phyloP scores from a whole-genome alignment of 2,888 invertebrate genomes.

The Athrips mouffetella region DNA sequence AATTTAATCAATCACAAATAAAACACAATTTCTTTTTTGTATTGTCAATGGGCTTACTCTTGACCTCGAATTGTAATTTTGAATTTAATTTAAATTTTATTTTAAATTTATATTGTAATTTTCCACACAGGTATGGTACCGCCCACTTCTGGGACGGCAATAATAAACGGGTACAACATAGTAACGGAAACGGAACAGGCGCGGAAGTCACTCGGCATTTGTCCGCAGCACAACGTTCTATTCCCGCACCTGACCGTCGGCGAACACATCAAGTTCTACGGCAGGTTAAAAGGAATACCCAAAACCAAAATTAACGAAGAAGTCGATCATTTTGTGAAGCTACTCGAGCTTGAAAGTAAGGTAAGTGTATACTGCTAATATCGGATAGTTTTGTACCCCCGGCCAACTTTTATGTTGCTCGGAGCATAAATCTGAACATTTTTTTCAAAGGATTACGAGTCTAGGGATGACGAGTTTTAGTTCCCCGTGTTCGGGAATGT shows the following conservation, averaged over 20 bases:
- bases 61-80: no score
- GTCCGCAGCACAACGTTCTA: slow-evolving; percentile 92
- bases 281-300: slow-evolving; percentile 83
- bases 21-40: no score
- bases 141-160: slow-evolving; percentile 84
- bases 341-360: slow-evolving; percentile 83
- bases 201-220: slow-evolving; percentile 86
- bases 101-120: no score
- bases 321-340: slow-evolving; percentile 81
- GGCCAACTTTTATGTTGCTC: no score
- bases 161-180: slow-evolving; percentile 85
- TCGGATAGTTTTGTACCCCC: no score
- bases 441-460: no score
- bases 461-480: no score
- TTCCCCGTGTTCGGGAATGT: no score
- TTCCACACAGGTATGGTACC: slow-evolving; percentile 81
- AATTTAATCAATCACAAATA: no score
- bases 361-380: slow-evolving; percentile 39
- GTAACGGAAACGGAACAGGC: slow-evolving; percentile 82
- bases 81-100: neutral
- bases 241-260: slow-evolving; percentile 90
- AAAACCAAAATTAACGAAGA: slow-evolving; percentile 75
- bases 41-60: no score
- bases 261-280: slow-evolving; percentile 91
- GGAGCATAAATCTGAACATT: no score